These are phyloP conservation scores for Gallinago nigripennis DNA, from an alignment of 2,797 vertebrate genomes.

Conservation along the genomic window DNA sequence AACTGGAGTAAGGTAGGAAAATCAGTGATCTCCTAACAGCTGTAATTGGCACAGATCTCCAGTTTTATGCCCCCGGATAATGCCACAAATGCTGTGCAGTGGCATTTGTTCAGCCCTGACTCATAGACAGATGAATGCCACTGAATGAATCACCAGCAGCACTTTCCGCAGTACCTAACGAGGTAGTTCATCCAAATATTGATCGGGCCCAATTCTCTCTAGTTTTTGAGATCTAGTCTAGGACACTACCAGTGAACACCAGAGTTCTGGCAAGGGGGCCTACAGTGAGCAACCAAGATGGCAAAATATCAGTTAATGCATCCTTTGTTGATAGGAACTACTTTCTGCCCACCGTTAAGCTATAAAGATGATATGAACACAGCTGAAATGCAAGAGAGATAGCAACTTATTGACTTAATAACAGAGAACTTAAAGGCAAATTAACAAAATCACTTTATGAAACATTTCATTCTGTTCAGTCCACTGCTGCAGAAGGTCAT, in stretches of 20 bases:
- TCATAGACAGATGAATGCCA: constrained; percentile 39
- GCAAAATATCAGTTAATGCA: not conserved
- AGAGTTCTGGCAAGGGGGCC: not conserved
- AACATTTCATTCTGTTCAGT: not conserved
- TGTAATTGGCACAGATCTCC: not conserved
- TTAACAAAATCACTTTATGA: not conserved
- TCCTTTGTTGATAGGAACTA: not conserved
- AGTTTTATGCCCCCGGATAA: not conserved
- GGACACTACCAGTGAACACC: not conserved
- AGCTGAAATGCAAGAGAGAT: not conserved
- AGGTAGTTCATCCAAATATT: constrained; percentile 50
- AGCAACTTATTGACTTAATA: not conserved
- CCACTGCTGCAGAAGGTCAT: constrained; percentile 16
- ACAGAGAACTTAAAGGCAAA: constrained; percentile 3
- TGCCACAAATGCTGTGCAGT: not conserved
- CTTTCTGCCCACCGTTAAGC: not conserved
- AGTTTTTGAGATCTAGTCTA: not conserved
- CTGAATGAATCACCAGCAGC: constrained; percentile 54
- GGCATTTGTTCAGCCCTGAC: constrained; percentile 63
- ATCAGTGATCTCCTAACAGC: not conserved
- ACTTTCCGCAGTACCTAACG: constrained; percentile 24
- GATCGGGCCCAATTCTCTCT: not conserved
- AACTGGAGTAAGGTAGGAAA: not conserved
- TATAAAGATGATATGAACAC: not conserved
- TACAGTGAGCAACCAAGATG: not conserved